Evolutionary conservation across 2,888 invertebrate species (phyloP), one percentile per base, ranked within the genome.

Genomic region (Chymomyza amoena): DNA sequence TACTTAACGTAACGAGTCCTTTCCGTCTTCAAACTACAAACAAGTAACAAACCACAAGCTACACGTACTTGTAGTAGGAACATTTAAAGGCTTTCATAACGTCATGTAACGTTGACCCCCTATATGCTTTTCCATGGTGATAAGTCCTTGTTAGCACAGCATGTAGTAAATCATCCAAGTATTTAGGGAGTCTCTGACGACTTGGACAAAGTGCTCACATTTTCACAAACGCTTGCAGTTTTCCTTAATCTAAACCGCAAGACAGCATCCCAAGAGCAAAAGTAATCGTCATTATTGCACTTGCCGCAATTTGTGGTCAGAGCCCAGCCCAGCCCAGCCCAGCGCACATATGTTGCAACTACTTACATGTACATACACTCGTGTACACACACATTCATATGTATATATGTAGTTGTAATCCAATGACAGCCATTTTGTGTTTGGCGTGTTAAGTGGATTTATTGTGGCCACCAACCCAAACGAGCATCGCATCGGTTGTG

Each of bases 91-190:
- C 18, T 18, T 54, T 70, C 68, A 69, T 65, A 68, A 60, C 10
- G n/a, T n/a, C n/a, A n/a, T 45, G n/a, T 28, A 32, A 64, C 70
- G 72, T 69, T 68, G 70, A 66, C 68, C 16, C 28, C 62, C 68
- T 65, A 73, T 72, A 70, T 78, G 75, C 57, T 70, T 64, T 60
- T 51, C 45, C 50, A 74, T 70, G 66, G 73, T 70, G 76, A 83
- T 87, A 88, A 81, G 82, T 85, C 89, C 87, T 89, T 84, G 89
- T 89, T 89, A 89, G 89, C 87, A 77, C 82, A 82, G 79, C 82
- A n/a, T 54, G 16, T 18, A 20, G 82, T 81, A 80, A 80, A 81
- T 81, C 77, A 73, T 73, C 70, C 69, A 66, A 79, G 79, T 77
- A 75, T 67, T 77, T 73, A 67, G 70, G 54, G 20, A 20, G 54